Evolutionary conservation across 2,797 vertebrate genomes (phyloP).

Genomic region (Lutjanus argentimaculatus): DNA sequence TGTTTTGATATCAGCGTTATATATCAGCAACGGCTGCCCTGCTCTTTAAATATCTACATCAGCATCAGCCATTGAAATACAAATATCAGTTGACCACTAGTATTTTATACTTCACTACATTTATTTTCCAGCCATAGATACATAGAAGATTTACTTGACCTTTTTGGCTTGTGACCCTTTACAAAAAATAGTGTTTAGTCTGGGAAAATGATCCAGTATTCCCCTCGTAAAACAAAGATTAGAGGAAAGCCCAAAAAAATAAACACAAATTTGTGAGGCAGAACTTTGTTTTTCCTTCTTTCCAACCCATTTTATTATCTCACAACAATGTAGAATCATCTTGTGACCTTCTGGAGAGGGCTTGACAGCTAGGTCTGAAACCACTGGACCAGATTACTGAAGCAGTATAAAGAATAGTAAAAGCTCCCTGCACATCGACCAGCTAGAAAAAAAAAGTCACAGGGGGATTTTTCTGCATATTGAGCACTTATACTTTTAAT

Average conservation of each 20-base stretch:
- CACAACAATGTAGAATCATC: too few species aligned
- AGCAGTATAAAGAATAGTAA: background rate
- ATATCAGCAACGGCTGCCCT: too few species aligned
- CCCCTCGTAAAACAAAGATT: background rate
- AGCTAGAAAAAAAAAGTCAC: background rate
- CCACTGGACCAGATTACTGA: background rate
- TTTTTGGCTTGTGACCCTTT: background rate
- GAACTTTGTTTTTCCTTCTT: background rate
- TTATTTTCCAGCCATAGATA: background rate
- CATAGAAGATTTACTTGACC: background rate
- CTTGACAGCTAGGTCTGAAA: background rate
- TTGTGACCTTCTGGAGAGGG: background rate
- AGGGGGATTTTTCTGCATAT: background rate
- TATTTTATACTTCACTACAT: background rate
- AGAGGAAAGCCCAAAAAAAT: background rate
- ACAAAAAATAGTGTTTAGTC: background rate
- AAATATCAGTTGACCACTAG: too few species aligned
- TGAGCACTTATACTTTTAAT: background rate
- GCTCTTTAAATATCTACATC: too few species aligned
- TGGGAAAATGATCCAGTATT: background rate
- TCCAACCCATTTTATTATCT: background rate
- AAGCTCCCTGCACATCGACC: too few species aligned
- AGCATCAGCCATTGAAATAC: too few species aligned
- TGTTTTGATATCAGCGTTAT: too few species aligned
- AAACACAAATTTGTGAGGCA: background rate